Base-by-base conservation (phyloP, 2,113 vertebrate species). In the Anthoscopus minutus region DNA sequence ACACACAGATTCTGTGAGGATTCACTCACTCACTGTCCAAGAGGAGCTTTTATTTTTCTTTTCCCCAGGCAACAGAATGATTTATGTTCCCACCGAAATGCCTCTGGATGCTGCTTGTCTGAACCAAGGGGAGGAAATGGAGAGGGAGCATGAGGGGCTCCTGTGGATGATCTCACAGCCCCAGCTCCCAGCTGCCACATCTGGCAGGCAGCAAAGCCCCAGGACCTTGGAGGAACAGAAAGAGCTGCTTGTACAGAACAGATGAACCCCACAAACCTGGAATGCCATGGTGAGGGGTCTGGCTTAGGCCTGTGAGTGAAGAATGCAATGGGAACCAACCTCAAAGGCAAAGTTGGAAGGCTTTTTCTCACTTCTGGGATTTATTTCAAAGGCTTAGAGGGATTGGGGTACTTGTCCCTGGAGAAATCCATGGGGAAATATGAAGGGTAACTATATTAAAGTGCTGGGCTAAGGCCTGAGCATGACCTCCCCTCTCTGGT, bases 121-220 rank as follows among this genome's bases (percentile, higher is more conserved):
- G 84, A 76, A 65, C 3, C 25, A 13, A 61, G 66, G 45, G 73
- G 25, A 96, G 78, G 81, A 89, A 89, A 53, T 0, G 18, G 35
- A 69, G 69, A 48, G 35, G 31, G 62, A 86, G 69, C 16, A 28
- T 5, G 64, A 89, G 86, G 89, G 81, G 62, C 91, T 85, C 23
- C 35, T 91, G 93, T 7, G 79, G 79, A 91, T 95, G 91, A 96
- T 72, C 87, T 94, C 95, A 92, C 81, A 58, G 51, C 17, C 35
- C 38, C 83, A 81, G 84, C 84, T 76, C 71, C 84, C 95, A 96
- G 91, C 83, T 92, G 88, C 69, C 89, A 72, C 89, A 94, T 94
- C 84, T 94, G 95, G 94, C 92, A 87, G 65, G 57, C 74, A 94
- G 84, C 78, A 80, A 53, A 92, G 69, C 57, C 69, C 83, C 1